Conservation (phyloP, 1,140 invertebrate genomes). For the Portunus trituberculatus region DNA sequence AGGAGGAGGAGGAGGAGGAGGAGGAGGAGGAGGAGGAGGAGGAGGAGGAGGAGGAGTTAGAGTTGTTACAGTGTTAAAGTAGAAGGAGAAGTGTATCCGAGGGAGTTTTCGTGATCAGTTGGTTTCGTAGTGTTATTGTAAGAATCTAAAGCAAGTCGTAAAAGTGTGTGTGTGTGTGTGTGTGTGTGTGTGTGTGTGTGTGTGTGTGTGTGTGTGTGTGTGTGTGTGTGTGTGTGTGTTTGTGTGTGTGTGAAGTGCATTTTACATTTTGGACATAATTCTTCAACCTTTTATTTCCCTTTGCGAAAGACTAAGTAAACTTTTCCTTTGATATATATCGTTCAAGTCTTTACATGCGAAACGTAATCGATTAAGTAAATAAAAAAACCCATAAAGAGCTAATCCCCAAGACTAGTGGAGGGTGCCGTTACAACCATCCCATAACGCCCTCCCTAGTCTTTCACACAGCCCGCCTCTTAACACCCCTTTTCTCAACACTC, state of each 20-base stretch:
- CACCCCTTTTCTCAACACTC: too few relatives aligned
- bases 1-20: not conserved
- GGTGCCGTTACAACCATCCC: too few relatives aligned
- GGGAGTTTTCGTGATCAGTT: not conserved
- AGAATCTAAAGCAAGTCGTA: not conserved
- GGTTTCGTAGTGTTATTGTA: too few relatives aligned
- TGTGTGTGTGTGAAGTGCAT: not conserved
- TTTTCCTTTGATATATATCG: too few relatives aligned
- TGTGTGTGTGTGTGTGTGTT: not conserved
- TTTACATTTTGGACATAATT: too few relatives aligned
- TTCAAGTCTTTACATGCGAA: too few relatives aligned
- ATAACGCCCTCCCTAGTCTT: not conserved
- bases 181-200: constrained; percentile 2
- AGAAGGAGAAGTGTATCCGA: not conserved
- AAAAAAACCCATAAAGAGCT: too few relatives aligned
- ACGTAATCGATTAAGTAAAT: too few relatives aligned
- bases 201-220: constrained; percentile 15
- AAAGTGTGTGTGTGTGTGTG: not conserved
- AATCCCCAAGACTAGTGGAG: too few relatives aligned
- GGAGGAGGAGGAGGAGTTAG: not conserved
- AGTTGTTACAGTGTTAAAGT: not conserved
- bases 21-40: not conserved
- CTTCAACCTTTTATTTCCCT: not conserved
- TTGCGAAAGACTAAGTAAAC: not conserved
- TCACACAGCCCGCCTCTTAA: not conserved